A percentile compares a stretch with the other conserved stretches of the same genome.
These are phyloP conservation scores for Cynopterus brachyotis DNA, from an alignment of 2,113 vertebrate species.

Conservation along the genomic window DNA sequence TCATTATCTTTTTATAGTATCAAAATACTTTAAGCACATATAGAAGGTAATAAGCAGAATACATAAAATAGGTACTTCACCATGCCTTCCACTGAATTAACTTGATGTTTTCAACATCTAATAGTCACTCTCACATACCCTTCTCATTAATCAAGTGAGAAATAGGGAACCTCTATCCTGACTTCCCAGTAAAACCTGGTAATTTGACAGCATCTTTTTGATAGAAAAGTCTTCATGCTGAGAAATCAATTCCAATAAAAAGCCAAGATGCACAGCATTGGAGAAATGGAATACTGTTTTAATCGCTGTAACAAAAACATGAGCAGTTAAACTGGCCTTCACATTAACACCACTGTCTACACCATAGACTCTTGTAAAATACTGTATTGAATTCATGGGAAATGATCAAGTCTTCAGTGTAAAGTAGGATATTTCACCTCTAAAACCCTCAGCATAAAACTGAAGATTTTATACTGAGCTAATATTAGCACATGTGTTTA, in stretches of 20 bases:
- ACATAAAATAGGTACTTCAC: conserved; percentile 26
- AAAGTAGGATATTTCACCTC: background rate
- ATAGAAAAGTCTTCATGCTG: conserved; percentile 6
- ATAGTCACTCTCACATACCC: background rate
- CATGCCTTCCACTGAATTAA: background rate
- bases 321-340: background rate
- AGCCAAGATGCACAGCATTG: background rate
- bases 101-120: background rate
- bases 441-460: conserved; percentile 14
- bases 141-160: conserved; percentile 16
- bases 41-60: conserved; percentile 38
- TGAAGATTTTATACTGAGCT: background rate
- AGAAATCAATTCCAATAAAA: conserved; percentile 39
- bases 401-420: background rate
- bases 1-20: conserved; percentile 9
- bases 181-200: background rate
- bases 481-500: background rate
- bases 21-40: background rate
- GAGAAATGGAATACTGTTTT: background rate
- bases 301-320: background rate
- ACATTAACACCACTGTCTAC: background rate
- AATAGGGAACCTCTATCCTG: background rate
- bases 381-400: background rate
- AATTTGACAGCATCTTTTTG: background rate
- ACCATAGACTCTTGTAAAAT: background rate